phyloP scores from a whole-genome alignment of 2,113 vertebrate species.

The Carettochelys insculpta region DNA sequence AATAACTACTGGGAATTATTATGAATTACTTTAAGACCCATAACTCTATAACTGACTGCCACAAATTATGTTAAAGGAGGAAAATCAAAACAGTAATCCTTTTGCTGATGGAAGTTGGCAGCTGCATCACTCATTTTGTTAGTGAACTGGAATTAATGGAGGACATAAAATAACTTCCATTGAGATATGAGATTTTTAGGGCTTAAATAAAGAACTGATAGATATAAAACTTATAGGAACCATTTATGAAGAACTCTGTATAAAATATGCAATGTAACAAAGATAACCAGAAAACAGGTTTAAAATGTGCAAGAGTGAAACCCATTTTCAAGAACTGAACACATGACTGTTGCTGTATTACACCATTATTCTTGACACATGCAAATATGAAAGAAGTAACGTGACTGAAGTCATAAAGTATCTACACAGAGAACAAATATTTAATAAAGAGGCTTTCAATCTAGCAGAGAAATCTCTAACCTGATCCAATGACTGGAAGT shows the following conservation, averaged over 20 bases:
- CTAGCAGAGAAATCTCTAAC: neutral
- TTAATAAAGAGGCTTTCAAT: neutral
- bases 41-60: slow-evolving; percentile 55
- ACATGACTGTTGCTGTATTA: neutral
- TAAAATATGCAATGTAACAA: slow-evolving; percentile 6
- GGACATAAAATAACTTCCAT: slow-evolving; percentile 61
- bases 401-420: neutral
- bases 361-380: rapidly evolving
- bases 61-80: slow-evolving; percentile 63
- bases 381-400: neutral
- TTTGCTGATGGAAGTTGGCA: slow-evolving; percentile 65
- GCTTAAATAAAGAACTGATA: slow-evolving; percentile 54
- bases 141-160: slow-evolving; percentile 61
- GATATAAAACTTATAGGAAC: slow-evolving; percentile 3
- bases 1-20: slow-evolving; percentile 34
- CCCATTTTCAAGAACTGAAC: neutral
- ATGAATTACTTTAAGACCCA: slow-evolving; percentile 49
- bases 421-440: neutral
- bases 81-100: slow-evolving; percentile 57
- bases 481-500: neutral
- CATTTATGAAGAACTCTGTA: slow-evolving; percentile 26
- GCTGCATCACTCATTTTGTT: slow-evolving; percentile 65
- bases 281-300: slow-evolving; percentile 6
- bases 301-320: neutral
- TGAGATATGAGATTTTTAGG: slow-evolving; percentile 45